Evolutionary conservation across 1,140 invertebrate genomes (phyloP).

Genomic region (Argopecten irradians): DNA sequence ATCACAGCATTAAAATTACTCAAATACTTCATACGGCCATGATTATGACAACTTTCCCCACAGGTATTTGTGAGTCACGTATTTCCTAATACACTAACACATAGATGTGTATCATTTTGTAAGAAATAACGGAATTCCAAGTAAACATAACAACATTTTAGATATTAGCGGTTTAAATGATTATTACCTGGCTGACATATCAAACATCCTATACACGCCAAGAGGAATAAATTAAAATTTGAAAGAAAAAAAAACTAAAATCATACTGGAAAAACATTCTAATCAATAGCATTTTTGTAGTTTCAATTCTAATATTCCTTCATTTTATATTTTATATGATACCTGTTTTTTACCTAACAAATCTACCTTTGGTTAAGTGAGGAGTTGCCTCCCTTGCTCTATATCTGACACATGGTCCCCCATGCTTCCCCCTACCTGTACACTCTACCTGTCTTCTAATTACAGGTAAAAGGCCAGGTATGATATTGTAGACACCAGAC

Average conservation of each 20-base stretch:
- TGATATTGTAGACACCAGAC: neutral
- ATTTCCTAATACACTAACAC: neutral
- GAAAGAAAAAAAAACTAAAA: no score
- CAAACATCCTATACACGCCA: no score
- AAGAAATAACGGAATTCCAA: neutral
- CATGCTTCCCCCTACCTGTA: neutral
- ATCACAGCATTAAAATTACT: neutral
- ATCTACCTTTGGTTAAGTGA: neutral
- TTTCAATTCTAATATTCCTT: no score
- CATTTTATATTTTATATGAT: no score
- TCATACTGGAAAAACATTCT: no score
- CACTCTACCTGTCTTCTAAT: neutral
- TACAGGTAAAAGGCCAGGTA: neutral
- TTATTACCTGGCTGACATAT: no score
- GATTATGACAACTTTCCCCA: conserved; percentile 2
- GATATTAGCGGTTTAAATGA: no score
- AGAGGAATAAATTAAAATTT: no score
- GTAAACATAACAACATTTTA: neutral
- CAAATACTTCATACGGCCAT: neutral
- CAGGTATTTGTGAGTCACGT: neutral
- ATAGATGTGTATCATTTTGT: neutral
- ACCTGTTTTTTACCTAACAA: no score
- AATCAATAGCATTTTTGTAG: no score
- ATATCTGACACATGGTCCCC: neutral
- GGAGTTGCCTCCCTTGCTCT: conserved; percentile 3